Percentiles rank a stretch among this genome's conserved stretches.
Conservation (phyloP, 2,888 invertebrate genomes). For the Endomychus coccineus region DNA sequence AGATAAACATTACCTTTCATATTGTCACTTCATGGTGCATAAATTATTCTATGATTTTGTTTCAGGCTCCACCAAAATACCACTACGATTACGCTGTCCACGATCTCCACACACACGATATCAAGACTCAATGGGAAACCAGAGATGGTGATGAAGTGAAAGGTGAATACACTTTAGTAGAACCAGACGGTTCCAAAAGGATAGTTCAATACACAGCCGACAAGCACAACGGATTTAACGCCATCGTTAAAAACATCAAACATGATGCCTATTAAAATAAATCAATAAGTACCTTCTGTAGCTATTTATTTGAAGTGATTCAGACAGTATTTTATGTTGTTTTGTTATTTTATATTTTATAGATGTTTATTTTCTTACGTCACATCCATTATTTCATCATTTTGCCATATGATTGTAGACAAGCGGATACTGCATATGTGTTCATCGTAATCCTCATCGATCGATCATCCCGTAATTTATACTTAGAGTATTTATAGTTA, state of each 20-base stretch:
- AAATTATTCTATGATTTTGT: conserved; percentile 14
- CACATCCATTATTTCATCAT: neutral
- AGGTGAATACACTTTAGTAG: conserved; percentile 42
- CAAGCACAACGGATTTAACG: too few relatives aligned
- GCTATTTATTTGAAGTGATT: conserved; percentile 4
- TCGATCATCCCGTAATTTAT: too few relatives aligned
- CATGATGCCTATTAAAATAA: neutral
- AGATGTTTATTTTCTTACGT: neutral
- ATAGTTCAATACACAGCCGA: conserved; percentile 41
- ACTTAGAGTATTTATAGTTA: too few relatives aligned
- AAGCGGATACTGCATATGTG: too few relatives aligned
- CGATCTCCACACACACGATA: conserved; percentile 45
- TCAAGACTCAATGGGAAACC: conserved; percentile 45
- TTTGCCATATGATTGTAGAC: neutral
- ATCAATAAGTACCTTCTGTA: neutral
- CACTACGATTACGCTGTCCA: conserved; percentile 45
- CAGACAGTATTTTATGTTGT: conserved; percentile 1
- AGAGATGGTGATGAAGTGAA: conserved; percentile 44
- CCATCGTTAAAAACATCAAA: conserved; percentile 26
- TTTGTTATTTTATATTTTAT: neutral
- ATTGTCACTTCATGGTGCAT: neutral
- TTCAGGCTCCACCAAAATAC: conserved; percentile 42
- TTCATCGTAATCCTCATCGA: too few relatives aligned
- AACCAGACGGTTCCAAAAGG: conserved; percentile 40
- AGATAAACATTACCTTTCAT: neutral